Conservation (phyloP, 2,888 invertebrate genomes). For the Lathronympha strigana region DNA sequence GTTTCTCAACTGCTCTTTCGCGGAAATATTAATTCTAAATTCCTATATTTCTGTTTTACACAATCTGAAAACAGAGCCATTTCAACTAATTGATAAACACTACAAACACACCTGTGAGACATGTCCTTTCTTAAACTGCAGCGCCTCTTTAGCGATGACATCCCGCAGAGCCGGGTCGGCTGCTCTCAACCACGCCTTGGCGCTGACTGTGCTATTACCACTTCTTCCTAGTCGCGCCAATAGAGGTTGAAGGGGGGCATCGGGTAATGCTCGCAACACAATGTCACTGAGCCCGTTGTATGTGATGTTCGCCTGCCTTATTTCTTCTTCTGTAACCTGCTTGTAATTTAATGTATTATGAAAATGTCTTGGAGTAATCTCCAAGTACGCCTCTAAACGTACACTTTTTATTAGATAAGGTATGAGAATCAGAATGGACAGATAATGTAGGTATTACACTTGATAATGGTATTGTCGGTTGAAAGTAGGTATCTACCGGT, state of each 20-base stretch:
- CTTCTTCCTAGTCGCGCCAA: constrained; percentile 87
- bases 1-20: too few relatives aligned
- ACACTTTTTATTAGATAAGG: too few relatives aligned
- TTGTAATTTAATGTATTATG: constrained; percentile 51
- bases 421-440: too few relatives aligned
- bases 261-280: constrained; percentile 91
- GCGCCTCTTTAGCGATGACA: constrained; percentile 93
- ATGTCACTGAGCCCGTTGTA: constrained; percentile 91
- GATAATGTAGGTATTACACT: too few relatives aligned
- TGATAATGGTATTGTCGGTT: too few relatives aligned
- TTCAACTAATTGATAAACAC: neutral
- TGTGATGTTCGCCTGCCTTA: constrained; percentile 87
- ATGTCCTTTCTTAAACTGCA: constrained; percentile 90
- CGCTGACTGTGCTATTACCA: constrained; percentile 72
- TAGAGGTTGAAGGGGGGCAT: constrained; percentile 90
- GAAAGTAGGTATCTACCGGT: too few relatives aligned
- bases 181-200: constrained; percentile 88
- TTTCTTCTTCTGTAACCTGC: constrained; percentile 89
- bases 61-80: neutral
- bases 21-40: too few relatives aligned
- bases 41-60: too few relatives aligned
- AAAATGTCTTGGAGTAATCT: neutral
- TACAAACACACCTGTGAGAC: constrained; percentile 70
- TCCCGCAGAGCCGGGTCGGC: constrained; percentile 91
- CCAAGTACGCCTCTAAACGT: too few relatives aligned